These are phyloP conservation scores for Drosophila histrio DNA, from an alignment of 2,888 invertebrate genomes.

Conservation along the genomic window DNA sequence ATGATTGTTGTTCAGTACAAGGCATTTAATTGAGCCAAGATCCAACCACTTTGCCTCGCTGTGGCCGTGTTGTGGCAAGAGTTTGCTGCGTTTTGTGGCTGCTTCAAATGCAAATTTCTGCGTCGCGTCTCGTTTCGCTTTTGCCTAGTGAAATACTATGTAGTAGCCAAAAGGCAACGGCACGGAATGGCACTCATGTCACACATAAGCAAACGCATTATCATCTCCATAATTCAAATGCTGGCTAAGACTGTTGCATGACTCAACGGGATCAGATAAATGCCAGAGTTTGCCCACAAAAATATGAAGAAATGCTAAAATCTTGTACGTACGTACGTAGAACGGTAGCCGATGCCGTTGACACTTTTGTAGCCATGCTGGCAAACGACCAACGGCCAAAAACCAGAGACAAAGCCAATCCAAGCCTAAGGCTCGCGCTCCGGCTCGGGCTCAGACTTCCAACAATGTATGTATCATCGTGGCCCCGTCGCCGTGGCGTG, in stretches of 20 bases:
- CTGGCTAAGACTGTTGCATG: conserved; percentile 68
- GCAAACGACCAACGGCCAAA: conserved; percentile 9
- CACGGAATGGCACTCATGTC: conserved; percentile 55
- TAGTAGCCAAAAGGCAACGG: conserved; percentile 14
- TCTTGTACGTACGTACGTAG: conserved; percentile 65
- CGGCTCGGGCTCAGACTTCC: conserved; percentile 37
- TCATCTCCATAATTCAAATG: conserved; percentile 80
- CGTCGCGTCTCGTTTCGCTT: conserved; percentile 8
- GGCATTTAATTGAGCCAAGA: conserved; percentile 67
- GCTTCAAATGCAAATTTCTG: conserved; percentile 48
- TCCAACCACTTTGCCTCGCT: conserved; percentile 11
- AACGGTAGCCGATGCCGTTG: conserved; percentile 75
- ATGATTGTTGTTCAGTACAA: conserved; percentile 55
- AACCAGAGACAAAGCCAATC: conserved; percentile 1
- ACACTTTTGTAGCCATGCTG: conserved; percentile 67
- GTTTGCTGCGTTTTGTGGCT: conserved; percentile 42
- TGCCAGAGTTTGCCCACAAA: conserved; percentile 53
- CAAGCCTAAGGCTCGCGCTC: conserved; percentile 26
- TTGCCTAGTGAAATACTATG: not conserved
- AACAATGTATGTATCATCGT: conserved; percentile 66
- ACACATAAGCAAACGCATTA: conserved; percentile 75
- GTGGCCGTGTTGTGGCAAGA: not conserved
- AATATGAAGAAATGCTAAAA: conserved; percentile 72
- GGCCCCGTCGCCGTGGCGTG: conserved; percentile 57
- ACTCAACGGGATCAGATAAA: conserved; percentile 77